These are phyloP conservation scores for Chrysomela aeneicollis DNA, from an alignment of 2,888 invertebrate genomes.

Conservation along the genomic window DNA sequence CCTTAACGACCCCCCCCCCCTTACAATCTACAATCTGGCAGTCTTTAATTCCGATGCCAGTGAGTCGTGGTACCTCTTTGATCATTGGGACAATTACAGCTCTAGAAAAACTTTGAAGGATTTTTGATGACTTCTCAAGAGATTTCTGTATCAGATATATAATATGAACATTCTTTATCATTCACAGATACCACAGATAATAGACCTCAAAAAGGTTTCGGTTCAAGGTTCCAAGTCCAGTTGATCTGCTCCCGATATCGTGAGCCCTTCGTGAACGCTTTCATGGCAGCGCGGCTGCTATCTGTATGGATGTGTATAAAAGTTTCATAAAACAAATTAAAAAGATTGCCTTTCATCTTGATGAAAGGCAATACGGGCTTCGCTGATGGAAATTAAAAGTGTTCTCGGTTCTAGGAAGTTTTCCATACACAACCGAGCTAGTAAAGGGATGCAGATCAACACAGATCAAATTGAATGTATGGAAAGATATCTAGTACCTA, in stretches of 20 bases:
- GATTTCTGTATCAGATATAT: too few species aligned
- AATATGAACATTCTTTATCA: too few species aligned
- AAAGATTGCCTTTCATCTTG: too few species aligned
- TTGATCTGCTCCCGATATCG: constrained; percentile 4
- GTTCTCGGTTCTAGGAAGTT: constrained; percentile 31
- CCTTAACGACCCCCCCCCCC: too few species aligned
- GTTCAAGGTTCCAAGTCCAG: neutral
- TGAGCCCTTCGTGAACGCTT: constrained; percentile 24
- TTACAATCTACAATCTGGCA: too few species aligned
- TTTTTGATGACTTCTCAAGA: too few species aligned
- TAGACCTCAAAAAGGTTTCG: too few species aligned
- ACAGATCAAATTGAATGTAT: neutral
- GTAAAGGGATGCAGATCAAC: neutral
- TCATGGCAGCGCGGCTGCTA: constrained; percentile 25
- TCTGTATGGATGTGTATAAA: constrained; percentile 32
- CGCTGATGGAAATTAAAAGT: constrained; percentile 43
- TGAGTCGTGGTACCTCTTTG: too few species aligned
- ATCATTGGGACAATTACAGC: too few species aligned
- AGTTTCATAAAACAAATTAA: constrained; percentile 46
- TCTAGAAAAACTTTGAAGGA: too few species aligned
- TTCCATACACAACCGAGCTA: constrained; percentile 26
- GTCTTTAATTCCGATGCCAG: too few species aligned
- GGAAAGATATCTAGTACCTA: neutral
- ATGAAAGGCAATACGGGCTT: constrained; percentile 42
- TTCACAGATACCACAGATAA: too few species aligned